A percentile compares a stretch with the other conserved stretches of the same genome.
phyloP scores from a whole-genome alignment of 2,113 vertebrate species.

The Petroica traversi region DNA sequence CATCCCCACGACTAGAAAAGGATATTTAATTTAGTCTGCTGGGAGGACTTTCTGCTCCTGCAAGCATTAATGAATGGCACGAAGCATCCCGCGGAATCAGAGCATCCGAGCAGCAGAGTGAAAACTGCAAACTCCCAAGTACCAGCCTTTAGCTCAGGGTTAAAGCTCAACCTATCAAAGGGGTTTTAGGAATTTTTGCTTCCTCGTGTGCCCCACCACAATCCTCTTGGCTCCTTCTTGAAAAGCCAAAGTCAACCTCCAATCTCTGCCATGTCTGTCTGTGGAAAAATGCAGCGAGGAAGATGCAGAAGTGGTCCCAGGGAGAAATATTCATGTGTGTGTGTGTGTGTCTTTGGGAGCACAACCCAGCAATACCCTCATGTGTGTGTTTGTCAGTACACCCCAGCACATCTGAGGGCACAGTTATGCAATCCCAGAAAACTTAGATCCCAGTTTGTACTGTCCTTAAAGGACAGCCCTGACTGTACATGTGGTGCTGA shows the following conservation, averaged over 20 bases:
- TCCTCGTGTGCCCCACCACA: accelerated
- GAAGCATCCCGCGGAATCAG: neutral
- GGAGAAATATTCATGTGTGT: neutral
- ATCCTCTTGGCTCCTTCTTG: neutral
- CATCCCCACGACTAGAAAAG: neutral
- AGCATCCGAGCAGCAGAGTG: neutral
- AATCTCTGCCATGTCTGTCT: accelerated
- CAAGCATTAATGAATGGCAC: neutral
- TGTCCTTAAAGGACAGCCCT: neutral
- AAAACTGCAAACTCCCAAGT: neutral
- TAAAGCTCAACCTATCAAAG: neutral
- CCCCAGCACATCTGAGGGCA: neutral
- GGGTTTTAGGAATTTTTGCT: neutral
- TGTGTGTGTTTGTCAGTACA: neutral
- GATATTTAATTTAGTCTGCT: neutral
- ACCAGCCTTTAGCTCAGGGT: neutral
- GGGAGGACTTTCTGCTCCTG: neutral
- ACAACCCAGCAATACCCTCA: neutral
- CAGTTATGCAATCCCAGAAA: neutral
- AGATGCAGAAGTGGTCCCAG: neutral
- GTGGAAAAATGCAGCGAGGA: accelerated
- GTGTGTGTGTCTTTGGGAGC: accelerated
- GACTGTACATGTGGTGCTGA: neutral
- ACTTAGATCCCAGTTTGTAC: neutral
- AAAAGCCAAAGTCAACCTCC: neutral